Evolutionary conservation across 1,140 invertebrate species (phyloP).

Genomic region (Hyposmocoma kahamanoa): DNA sequence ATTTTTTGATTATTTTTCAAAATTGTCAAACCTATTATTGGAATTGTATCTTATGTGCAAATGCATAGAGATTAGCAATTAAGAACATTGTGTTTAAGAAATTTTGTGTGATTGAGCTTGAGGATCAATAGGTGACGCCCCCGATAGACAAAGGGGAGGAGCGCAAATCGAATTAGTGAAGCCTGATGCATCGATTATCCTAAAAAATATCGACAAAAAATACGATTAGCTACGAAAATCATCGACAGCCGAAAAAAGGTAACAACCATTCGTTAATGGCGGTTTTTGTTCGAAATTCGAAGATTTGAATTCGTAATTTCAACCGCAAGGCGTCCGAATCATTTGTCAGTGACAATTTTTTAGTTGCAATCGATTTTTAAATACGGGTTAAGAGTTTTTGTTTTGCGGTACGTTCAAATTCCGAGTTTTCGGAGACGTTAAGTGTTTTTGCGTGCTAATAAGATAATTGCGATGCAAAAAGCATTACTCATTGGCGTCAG

Average conservation of each 20-base stretch:
- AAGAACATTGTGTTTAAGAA: too few relatives aligned
- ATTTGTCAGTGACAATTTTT: slow-evolving; percentile 73
- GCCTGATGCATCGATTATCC: slow-evolving; percentile 60
- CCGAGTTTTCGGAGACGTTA: slow-evolving; percentile 23
- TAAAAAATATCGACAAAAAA: slow-evolving; percentile 57
- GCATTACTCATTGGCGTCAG: slow-evolving; percentile 1
- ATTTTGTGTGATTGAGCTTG: slow-evolving; percentile 45
- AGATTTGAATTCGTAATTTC: slow-evolving; percentile 71
- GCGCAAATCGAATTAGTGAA: slow-evolving; percentile 63
- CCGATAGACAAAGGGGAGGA: slow-evolving; percentile 52
- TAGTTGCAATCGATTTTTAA: slow-evolving; percentile 67
- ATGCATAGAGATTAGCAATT: too few relatives aligned
- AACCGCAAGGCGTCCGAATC: slow-evolving; percentile 67
- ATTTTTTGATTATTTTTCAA: too few relatives aligned
- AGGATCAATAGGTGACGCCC: slow-evolving; percentile 58
- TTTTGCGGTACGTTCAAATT: slow-evolving; percentile 23
- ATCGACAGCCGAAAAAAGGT: slow-evolving; percentile 62
- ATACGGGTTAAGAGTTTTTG: slow-evolving; percentile 60
- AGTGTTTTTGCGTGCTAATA: slow-evolving; percentile 20
- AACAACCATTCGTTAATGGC: slow-evolving; percentile 61
- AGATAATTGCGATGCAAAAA: slow-evolving; percentile 21
- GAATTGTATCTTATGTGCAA: too few relatives aligned
- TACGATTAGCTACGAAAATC: slow-evolving; percentile 63
- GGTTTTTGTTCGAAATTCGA: slow-evolving; percentile 67
- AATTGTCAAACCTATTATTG: too few relatives aligned